Conservation (phyloP, 2,888 invertebrate species). For the Cordilura impudica region DNA sequence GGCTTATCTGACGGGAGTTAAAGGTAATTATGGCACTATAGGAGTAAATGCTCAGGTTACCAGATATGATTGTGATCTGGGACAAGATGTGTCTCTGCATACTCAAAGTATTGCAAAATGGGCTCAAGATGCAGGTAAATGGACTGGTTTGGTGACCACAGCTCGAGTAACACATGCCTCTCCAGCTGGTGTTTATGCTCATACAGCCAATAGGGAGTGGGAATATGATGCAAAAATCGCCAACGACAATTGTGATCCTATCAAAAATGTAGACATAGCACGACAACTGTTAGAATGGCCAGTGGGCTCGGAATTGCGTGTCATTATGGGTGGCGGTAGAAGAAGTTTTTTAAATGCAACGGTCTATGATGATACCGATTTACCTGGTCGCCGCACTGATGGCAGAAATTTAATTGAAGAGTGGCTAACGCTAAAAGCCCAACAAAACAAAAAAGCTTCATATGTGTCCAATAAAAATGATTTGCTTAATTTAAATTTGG, state of each 20-base stretch:
- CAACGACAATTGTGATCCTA: conserved; percentile 76
- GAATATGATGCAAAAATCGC: conserved; percentile 82
- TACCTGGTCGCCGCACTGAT: conserved; percentile 80
- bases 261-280: conserved; percentile 84
- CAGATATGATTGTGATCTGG: conserved; percentile 82
- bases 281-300: conserved; percentile 82
- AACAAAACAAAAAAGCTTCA: conserved; percentile 70
- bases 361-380: conserved; percentile 79
- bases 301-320: conserved; percentile 84
- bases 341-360: conserved; percentile 69
- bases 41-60: conserved; percentile 84
- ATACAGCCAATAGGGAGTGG: conserved; percentile 84
- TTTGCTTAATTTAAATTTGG: conserved; percentile 72
- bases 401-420: conserved; percentile 82
- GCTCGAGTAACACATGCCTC: conserved; percentile 88
- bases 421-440: conserved; percentile 79
- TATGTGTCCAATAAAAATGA: conserved; percentile 68
- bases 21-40: conserved; percentile 86
- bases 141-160: conserved; percentile 85
- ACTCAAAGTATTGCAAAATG: conserved; percentile 83
- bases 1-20: conserved; percentile 87
- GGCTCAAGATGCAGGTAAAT: conserved; percentile 83
- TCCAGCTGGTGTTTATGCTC: conserved; percentile 85
- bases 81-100: conserved; percentile 79
- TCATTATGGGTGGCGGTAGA: conserved; percentile 77